Evolutionary conservation across 2,797 vertebrate species (phyloP), one percentile per base, ranked within the genome.

Genomic region (Cyclopterus lumpus): DNA sequence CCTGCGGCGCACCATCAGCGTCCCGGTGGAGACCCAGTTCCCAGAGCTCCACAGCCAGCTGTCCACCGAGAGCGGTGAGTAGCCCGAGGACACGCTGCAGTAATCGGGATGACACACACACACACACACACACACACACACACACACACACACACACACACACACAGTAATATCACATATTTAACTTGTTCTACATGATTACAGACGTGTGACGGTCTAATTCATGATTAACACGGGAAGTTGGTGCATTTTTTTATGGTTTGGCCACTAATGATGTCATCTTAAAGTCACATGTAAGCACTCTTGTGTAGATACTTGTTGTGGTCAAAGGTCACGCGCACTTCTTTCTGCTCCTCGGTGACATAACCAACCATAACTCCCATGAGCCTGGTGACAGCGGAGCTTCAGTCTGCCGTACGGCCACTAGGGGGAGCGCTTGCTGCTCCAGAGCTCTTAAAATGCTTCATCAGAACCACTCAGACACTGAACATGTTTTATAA

Each of bases 1-100:
- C 34, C 88, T 96, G 73, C 92, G 95, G 7, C 95, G 95, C 80
- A 96, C 95, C 79, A 95, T 96, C 90, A 96, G 95, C 36, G 95
- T 96, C 75, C 95, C 95, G 1, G 94, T 95, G 74, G 95, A 96
- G 81, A 93, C 94, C 2, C 93, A 92, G 68, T 94, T 94, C 78
- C 93, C 93, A 64, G 93, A 93, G 55, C 92, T 93, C 81, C 92
- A 91, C 77, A 89, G 83, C 78, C 93, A 94, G 87, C 74, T 91
- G 78, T 93, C 92, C 76, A 89, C 84, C 0, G 93, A 92, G 76
- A 94, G 91, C 72, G 89, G 95, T 96, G 82, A 95, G 95, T 92
- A 51, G 71, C 76, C 77, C 3, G 58, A 83, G 74, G 82, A 64
- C 60, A 59, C 40, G 28, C 74, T 67, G 73, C 75, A 67, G 65